These are phyloP conservation scores for Nesogale talazaci DNA, from an alignment of 2,113 vertebrate genomes.

Conservation along the genomic window DNA sequence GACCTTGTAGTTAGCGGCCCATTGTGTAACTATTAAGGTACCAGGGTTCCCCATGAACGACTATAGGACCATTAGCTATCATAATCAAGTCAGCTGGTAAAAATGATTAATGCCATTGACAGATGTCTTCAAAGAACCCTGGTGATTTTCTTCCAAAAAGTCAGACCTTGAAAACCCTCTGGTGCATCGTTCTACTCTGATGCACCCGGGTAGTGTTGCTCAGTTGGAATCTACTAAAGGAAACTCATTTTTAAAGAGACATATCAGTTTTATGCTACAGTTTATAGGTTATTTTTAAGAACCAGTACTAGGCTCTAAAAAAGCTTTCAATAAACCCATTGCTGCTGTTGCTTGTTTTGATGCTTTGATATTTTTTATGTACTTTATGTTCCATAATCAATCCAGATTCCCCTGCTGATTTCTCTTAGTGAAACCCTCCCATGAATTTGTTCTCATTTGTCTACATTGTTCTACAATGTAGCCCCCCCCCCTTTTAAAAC, in stretches of 20 bases:
- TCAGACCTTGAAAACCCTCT: background rate
- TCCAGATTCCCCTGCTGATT: constrained; percentile 73
- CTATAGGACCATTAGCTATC: no score
- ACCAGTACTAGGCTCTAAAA: constrained; percentile 50
- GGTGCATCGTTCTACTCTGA: background rate
- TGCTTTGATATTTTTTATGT: constrained; percentile 61
- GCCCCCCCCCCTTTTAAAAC: constrained; percentile 51
- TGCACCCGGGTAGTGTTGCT: background rate
- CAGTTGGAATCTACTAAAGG: background rate
- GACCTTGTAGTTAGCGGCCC: no score
- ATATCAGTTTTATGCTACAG: constrained; percentile 29
- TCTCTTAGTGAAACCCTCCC: constrained; percentile 76
- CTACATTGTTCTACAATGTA: background rate
- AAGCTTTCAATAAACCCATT: constrained; percentile 64
- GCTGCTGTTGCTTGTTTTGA: constrained; percentile 70
- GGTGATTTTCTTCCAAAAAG: background rate
- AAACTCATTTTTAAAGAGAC: background rate
- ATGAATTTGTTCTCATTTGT: constrained; percentile 71
- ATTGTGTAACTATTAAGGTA: no score
- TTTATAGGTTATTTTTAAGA: constrained; percentile 72
- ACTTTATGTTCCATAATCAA: constrained; percentile 75
- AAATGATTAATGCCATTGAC: background rate
- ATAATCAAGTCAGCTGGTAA: no score
- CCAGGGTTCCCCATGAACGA: no score
- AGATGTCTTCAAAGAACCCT: background rate